A percentile compares a stretch with the other conserved stretches of the same genome.
Conservation (phyloP, 2,797 vertebrate genomes). For the Xyrichtys novacula region DNA sequence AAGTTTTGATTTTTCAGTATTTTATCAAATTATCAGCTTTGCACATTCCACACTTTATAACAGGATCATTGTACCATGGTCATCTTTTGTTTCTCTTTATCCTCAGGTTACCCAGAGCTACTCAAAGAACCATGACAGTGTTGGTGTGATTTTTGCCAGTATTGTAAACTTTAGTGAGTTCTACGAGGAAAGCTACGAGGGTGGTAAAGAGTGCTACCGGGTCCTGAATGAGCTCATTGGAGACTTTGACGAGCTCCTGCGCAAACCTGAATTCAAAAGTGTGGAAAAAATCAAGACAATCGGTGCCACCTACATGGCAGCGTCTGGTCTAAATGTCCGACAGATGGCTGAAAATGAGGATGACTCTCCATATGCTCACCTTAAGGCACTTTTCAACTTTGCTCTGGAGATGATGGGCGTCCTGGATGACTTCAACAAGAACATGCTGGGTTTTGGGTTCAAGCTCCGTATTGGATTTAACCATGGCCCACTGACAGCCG, state of each 20-base stretch:
- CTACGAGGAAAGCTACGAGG: constrained; percentile 98
- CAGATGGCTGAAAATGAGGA: constrained; percentile 84
- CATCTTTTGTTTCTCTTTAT: constrained; percentile 16
- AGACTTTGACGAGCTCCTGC: constrained; percentile 96
- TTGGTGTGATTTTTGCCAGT: constrained; percentile 97
- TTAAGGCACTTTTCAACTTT: constrained; percentile 95
- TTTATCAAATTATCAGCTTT: neutral
- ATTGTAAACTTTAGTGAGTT: constrained; percentile 99
- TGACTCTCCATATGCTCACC: constrained; percentile 89
- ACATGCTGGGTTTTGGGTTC: constrained; percentile 98
- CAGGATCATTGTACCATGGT: neutral
- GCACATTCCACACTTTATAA: constrained; percentile 6
- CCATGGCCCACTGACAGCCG: constrained; percentile 95
- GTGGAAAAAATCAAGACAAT: constrained; percentile 99
- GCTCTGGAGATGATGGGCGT: constrained; percentile 98
- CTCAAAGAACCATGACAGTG: constrained; percentile 97
- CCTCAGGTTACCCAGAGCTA: constrained; percentile 94
- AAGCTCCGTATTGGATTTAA: constrained; percentile 97
- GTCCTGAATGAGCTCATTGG: constrained; percentile 98
- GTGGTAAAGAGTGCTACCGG: constrained; percentile 97
- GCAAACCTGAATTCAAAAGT: constrained; percentile 88
- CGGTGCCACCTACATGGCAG: constrained; percentile 98
- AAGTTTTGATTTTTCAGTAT: too few species aligned
- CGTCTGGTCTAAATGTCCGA: constrained; percentile 92
- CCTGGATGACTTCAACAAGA: constrained; percentile 98